Base-by-base conservation (phyloP, 2,888 invertebrate species). In the Pycnomerus fuliginosus region DNA sequence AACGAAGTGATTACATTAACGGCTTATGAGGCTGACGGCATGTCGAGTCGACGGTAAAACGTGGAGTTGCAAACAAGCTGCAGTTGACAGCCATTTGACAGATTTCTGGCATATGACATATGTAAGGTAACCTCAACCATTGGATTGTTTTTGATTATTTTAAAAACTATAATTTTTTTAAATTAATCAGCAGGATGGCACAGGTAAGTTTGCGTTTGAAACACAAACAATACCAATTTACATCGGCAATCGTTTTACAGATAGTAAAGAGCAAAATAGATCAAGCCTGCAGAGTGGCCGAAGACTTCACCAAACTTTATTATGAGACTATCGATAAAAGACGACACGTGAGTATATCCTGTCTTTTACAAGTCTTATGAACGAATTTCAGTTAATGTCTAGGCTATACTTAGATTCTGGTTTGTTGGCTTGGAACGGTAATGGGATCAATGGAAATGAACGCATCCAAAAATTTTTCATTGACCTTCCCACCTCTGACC, bases 391-490 rank as follows among this genome's bases (percentile, higher is more conserved):
- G 85, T 72, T 87, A 65, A 83, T 93, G 67, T 79, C 84, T 0
- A 85, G 85, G 62, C 73, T 94, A 27, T 96, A 95, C 65, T 74
- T 92, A 58, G 90, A 92, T 29, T 82, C 83, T 14, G 92, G 88
- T 3, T 75, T 86, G n/a, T 73, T 94, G 35, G 84, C 90, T 28
- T 97, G 94, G 95, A 95, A 96, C 75, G 96, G 96, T 16, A 92
- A 91, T 71, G 86, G 87, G 3, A 78, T 87, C 0, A 81, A 77
- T 37, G 92, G 92, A 3, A 85, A 82, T 61, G 87, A 88, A 20
- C 82, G 81, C 48, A 92, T 97, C 41, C 85, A 90, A 62, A 89
- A 90, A 62, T 95, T 92, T 65, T 82, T 89, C 51, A 82, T 87
- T 66, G 87, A 88, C 53, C 74, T 96, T 41, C 95, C 96, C 1